Conservation (phyloP, 2,888 invertebrate genomes). For the Sarcophaga carnaria region DNA sequence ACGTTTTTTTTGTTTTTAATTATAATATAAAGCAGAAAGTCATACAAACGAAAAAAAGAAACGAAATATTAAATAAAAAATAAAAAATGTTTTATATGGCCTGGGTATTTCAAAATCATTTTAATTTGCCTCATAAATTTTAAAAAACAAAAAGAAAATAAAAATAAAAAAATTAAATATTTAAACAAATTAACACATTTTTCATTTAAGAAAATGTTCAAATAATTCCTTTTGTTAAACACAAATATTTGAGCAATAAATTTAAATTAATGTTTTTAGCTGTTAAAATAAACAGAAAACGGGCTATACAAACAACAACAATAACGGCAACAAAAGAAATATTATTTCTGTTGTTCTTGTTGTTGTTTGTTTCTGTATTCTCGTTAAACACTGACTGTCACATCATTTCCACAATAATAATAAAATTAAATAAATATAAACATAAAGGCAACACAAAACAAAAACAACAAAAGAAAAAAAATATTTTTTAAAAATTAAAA, state of each 20-base stretch:
- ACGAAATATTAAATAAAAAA: background rate
- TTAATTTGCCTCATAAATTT: conserved; percentile 62
- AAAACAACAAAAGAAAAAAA: conserved; percentile 12
- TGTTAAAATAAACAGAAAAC: conserved; percentile 61
- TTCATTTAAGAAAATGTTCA: conserved; percentile 57
- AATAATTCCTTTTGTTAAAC: conserved; percentile 61
- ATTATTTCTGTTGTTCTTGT: conserved; percentile 15
- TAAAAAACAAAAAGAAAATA: background rate
- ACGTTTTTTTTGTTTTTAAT: too few relatives aligned
- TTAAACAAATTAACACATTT: conserved; percentile 65
- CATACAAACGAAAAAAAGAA: background rate
- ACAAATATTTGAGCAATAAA: conserved; percentile 61
- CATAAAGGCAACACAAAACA: conserved; percentile 6
- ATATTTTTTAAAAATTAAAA: background rate
- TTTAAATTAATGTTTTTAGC: conserved; percentile 62
- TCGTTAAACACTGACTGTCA: conserved; percentile 53
- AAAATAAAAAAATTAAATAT: conserved; percentile 1
- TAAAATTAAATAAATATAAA: conserved; percentile 54
- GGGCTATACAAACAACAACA: conserved; percentile 13
- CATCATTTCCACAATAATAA: conserved; percentile 59
- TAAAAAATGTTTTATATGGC: conserved; percentile 22
- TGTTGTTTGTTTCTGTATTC: background rate
- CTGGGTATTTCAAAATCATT: conserved; percentile 57
- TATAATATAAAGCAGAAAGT: too few relatives aligned
- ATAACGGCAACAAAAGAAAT: conserved; percentile 34